A percentile compares a stretch with the other conserved stretches of the same genome.
phyloP scores from a whole-genome alignment of 2,797 vertebrate species.

The Oophaga sylvatica region DNA sequence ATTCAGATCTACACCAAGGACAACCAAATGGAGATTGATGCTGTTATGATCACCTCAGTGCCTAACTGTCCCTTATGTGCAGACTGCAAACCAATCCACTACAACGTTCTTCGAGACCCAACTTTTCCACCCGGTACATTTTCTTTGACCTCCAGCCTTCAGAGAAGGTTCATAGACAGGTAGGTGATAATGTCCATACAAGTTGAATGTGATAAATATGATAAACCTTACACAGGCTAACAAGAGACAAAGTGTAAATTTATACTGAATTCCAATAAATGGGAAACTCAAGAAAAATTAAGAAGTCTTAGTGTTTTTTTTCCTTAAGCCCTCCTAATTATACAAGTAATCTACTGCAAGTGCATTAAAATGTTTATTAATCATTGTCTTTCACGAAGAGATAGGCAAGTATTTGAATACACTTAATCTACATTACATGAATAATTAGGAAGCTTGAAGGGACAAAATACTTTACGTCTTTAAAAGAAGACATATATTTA shows the following conservation, averaged over 20 bases:
- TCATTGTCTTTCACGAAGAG: no score
- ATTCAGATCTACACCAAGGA: conserved; percentile 97
- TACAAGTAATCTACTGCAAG: no score
- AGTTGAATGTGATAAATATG: neutral
- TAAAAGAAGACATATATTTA: no score
- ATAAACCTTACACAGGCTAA: neutral
- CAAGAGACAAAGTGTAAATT: neutral
- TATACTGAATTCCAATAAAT: no score
- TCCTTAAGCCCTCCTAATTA: no score
- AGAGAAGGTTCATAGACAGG: conserved; percentile 87
- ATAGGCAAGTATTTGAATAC: no score
- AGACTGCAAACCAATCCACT: conserved; percentile 83
- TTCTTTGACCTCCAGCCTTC: conserved; percentile 79
- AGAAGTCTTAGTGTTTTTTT: no score
- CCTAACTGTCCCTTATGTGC: conserved; percentile 79
- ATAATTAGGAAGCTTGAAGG: no score
- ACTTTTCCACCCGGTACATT: conserved; percentile 78
- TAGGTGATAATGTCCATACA: conserved; percentile 74
- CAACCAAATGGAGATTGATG: conserved; percentile 94
- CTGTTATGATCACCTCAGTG: conserved; percentile 88
- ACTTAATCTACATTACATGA: no score
- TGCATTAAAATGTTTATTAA: no score
- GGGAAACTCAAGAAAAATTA: no score
- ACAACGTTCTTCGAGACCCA: conserved; percentile 87
- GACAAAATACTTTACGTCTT: no score